Conservation (phyloP, 2,888 invertebrate genomes). For the Caenorhabditis auriculariae region DNA sequence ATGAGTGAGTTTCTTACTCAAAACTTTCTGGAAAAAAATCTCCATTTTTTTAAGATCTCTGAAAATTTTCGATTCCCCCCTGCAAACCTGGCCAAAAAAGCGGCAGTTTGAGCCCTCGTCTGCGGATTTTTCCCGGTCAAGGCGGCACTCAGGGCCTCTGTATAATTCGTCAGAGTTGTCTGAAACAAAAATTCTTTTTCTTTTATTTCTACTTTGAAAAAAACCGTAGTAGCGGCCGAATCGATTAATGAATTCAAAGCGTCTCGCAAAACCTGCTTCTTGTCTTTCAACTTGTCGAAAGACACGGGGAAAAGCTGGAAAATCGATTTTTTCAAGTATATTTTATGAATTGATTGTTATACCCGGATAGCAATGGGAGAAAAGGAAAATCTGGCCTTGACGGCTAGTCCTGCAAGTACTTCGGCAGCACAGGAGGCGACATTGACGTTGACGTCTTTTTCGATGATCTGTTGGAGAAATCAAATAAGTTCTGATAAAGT, state of each 20-base stretch:
- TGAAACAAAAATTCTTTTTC: slow-evolving; percentile 64
- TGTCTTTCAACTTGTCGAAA: slow-evolving; percentile 95
- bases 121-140: slow-evolving; percentile 65
- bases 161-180: slow-evolving; percentile 70
- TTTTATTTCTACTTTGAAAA: slow-evolving; percentile 1
- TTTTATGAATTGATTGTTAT: not conserved
- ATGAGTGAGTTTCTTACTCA: too few species aligned
- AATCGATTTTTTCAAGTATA: not conserved
- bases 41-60: too few species aligned
- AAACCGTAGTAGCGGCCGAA: slow-evolving; percentile 73
- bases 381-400: slow-evolving; percentile 84
- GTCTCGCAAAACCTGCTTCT: slow-evolving; percentile 84
- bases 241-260: slow-evolving; percentile 86
- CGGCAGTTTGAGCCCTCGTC: slow-evolving; percentile 64
- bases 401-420: slow-evolving; percentile 79
- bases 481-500: too few species aligned
- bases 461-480: slow-evolving; percentile 80
- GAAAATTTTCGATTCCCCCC: too few species aligned
- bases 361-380: slow-evolving; percentile 74
- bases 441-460: slow-evolving; percentile 92
- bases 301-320: slow-evolving; percentile 69
- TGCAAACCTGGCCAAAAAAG: slow-evolving; percentile 35
- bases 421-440: slow-evolving; percentile 84
- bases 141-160: slow-evolving; percentile 80
- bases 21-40: too few species aligned